phyloP scores from a whole-genome alignment of 2,113 vertebrate genomes.

The Dolichallabes microphthalmus region DNA sequence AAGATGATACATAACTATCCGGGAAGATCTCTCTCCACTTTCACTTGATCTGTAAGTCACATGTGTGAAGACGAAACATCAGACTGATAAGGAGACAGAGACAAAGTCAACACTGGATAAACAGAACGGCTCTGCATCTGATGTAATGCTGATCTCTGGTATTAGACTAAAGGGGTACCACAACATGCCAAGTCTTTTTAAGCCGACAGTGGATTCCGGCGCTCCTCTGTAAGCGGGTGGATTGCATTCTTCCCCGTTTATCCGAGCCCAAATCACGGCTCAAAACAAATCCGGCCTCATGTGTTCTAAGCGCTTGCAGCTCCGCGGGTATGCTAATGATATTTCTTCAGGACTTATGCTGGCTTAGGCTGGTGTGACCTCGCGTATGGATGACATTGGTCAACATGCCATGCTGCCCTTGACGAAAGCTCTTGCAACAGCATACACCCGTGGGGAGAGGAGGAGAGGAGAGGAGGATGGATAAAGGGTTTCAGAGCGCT shows the following conservation, averaged over 20 bases:
- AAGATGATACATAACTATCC: not conserved
- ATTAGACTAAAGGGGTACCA: conserved; percentile 45
- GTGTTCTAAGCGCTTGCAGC: conserved; percentile 33
- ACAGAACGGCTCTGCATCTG: conserved; percentile 38
- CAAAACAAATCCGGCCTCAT: conserved; percentile 49
- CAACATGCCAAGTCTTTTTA: conserved; percentile 39
- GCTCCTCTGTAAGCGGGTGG: conserved; percentile 10
- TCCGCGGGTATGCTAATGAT: conserved; percentile 57
- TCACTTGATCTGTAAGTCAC: conserved; percentile 15
- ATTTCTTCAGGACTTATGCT: conserved; percentile 56
- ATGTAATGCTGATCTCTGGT: conserved; percentile 42
- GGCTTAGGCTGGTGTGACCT: conserved; percentile 55
- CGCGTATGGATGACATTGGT: conserved; percentile 57
- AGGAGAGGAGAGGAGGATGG: conserved; percentile 8
- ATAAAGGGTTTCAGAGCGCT: not conserved
- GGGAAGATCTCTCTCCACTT: not conserved
- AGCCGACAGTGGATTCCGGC: conserved; percentile 36
- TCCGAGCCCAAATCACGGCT: conserved; percentile 43
- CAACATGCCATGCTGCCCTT: conserved; percentile 53
- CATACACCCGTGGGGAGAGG: not conserved
- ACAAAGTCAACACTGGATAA: conserved; percentile 46
- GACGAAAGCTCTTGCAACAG: conserved; percentile 48
- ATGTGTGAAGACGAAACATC: conserved; percentile 31
- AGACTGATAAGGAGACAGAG: conserved; percentile 6
- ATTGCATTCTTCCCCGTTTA: conserved; percentile 47